phyloP scores from a whole-genome alignment of 1,140 invertebrate genomes.

The Drosophila lowei region DNA sequence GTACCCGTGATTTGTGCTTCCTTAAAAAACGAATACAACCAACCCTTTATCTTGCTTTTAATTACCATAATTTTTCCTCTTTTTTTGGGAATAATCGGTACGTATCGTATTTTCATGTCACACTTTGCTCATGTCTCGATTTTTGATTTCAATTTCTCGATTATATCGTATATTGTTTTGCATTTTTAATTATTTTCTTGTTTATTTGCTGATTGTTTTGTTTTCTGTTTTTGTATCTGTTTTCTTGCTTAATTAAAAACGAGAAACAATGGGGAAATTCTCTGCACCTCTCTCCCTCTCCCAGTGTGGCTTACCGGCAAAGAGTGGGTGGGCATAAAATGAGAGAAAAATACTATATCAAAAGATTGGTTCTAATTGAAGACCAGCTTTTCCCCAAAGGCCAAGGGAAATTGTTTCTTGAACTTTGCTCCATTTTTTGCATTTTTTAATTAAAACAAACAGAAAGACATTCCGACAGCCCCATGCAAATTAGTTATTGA shows the following conservation, averaged over 20 bases:
- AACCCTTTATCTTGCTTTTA: conserved; percentile 48
- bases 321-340: no score
- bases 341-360: conserved; percentile 5
- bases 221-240: conserved; percentile 13
- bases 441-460: background rate
- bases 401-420: conserved; percentile 1
- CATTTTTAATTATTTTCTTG: conserved; percentile 43
- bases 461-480: conserved; percentile 3
- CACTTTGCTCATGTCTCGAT: conserved; percentile 37
- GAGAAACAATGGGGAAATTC: conserved; percentile 53
- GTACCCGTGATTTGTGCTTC: conserved; percentile 39
- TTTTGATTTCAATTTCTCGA: conserved; percentile 16
- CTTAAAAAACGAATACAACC: conserved; percentile 26
- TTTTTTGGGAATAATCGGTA: background rate
- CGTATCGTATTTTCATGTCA: conserved; percentile 15
- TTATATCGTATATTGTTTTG: conserved; percentile 34
- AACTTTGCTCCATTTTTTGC: conserved; percentile 1
- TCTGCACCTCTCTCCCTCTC: background rate
- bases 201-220: conserved; percentile 49
- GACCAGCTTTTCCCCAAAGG: background rate
- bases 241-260: conserved; percentile 53
- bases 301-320: no score
- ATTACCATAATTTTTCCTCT: conserved; percentile 44
- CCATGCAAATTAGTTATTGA: conserved; percentile 48
- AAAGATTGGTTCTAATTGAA: background rate